These are phyloP conservation scores for Quiscalus mexicanus DNA, from an alignment of 2,113 vertebrate species.

Conservation along the genomic window DNA sequence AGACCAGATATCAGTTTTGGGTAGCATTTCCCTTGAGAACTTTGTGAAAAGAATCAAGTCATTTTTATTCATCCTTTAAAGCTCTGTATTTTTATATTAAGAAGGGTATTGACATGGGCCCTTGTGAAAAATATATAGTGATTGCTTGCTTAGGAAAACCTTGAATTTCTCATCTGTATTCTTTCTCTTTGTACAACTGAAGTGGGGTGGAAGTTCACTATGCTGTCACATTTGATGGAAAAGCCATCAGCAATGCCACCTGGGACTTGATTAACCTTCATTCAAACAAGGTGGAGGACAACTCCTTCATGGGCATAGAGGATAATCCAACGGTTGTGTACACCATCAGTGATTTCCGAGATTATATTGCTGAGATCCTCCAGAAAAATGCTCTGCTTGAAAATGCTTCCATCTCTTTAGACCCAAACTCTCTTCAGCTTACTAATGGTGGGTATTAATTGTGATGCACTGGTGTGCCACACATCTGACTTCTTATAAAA, in stretches of 20 bases:
- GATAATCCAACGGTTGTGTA: conserved; percentile 82
- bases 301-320: conserved; percentile 76
- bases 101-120: not conserved
- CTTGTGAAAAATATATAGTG: not conserved
- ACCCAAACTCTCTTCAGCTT: conserved; percentile 76
- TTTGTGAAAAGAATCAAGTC: not conserved
- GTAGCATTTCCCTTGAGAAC: not conserved
- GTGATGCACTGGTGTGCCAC: not conserved
- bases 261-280: conserved; percentile 89
- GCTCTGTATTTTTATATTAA: not conserved
- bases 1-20: not conserved
- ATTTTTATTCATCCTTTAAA: not conserved
- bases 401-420: conserved; percentile 79
- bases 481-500: not conserved
- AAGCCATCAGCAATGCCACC: conserved; percentile 83
- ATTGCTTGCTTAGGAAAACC: not conserved
- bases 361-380: conserved; percentile 79
- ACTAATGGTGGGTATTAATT: conserved; percentile 77
- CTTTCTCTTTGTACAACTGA: not conserved
- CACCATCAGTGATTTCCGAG: conserved; percentile 80
- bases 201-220: conserved; percentile 83
- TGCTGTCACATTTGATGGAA: conserved; percentile 83
- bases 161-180: not conserved
- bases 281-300: conserved; percentile 88
- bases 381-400: conserved; percentile 81